These are phyloP conservation scores for Callionymus lyra DNA, from an alignment of 2,113 vertebrate genomes.

Conservation along the genomic window DNA sequence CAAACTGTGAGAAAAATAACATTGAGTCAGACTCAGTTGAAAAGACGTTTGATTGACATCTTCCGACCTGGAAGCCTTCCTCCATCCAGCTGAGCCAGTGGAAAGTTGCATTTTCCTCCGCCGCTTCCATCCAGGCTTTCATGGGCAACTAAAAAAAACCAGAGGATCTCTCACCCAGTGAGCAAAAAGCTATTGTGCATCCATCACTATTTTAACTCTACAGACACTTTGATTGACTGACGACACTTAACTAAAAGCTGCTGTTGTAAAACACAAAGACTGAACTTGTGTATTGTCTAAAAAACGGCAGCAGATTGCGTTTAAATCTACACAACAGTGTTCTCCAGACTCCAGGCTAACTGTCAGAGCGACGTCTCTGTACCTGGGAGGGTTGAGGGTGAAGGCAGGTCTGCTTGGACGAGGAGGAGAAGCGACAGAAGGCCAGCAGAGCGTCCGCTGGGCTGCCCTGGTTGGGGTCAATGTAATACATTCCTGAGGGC, in stretches of 20 bases:
- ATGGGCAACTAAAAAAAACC: slow-evolving; percentile 67
- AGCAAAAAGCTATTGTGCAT: neutral
- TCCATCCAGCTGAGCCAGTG: slow-evolving; percentile 77
- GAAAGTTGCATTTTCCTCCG: slow-evolving; percentile 52
- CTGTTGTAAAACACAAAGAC: too few relatives aligned
- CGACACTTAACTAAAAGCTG: too few relatives aligned
- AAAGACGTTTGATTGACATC: too few relatives aligned
- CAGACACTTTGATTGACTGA: too few relatives aligned
- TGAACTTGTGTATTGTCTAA: too few relatives aligned
- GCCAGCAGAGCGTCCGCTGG: slow-evolving; percentile 70
- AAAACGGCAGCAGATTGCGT: too few relatives aligned
- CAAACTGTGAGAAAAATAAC: slow-evolving; percentile 59
- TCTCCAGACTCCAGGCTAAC: too few relatives aligned
- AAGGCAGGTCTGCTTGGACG: slow-evolving; percentile 75
- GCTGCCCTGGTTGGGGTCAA: slow-evolving; percentile 88
- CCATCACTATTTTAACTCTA: too few relatives aligned
- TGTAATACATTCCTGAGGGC: slow-evolving; percentile 77
- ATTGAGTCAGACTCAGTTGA: too few relatives aligned
- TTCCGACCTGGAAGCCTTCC: slow-evolving; percentile 73
- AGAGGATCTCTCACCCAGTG: neutral
- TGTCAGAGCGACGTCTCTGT: too few relatives aligned
- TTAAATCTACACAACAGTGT: too few relatives aligned
- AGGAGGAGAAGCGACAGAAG: slow-evolving; percentile 77
- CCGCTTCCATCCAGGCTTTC: slow-evolving; percentile 73
- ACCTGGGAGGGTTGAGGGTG: slow-evolving; percentile 69